Evolutionary conservation across 2,113 vertebrate species (phyloP).

Genomic region (Glaucomys volans): DNA sequence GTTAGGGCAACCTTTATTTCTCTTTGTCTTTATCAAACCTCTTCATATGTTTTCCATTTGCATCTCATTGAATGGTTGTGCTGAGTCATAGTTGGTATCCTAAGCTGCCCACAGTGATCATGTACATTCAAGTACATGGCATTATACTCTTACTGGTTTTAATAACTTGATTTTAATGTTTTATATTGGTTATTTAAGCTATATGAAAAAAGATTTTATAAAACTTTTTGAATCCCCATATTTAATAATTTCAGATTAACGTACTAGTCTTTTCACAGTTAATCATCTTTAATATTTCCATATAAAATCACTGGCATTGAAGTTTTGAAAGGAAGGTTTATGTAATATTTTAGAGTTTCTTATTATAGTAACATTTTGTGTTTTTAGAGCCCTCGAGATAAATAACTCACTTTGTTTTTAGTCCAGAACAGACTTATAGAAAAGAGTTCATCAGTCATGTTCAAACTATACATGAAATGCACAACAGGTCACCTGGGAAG

Average conservation of each 20-base stretch:
- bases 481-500: neutral
- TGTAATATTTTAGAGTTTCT: slow-evolving; percentile 15
- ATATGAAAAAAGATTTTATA: slow-evolving; percentile 2
- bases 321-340: slow-evolving; percentile 20
- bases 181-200: slow-evolving; percentile 30
- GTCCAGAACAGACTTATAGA: neutral
- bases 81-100: neutral
- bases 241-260: slow-evolving; percentile 47
- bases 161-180: slow-evolving; percentile 1
- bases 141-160: neutral
- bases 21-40: neutral
- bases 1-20: neutral
- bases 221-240: neutral
- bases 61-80: neutral
- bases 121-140: neutral
- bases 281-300: neutral
- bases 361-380: neutral
- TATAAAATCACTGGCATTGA: neutral
- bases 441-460: neutral
- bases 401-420: neutral
- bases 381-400: neutral
- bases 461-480: neutral
- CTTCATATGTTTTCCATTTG: neutral
- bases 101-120: neutral
- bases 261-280: neutral